A percentile compares a stretch with the other conserved stretches of the same genome.
Conservation (phyloP, 2,113 vertebrate species). For the Mastomys natalensis region DNA sequence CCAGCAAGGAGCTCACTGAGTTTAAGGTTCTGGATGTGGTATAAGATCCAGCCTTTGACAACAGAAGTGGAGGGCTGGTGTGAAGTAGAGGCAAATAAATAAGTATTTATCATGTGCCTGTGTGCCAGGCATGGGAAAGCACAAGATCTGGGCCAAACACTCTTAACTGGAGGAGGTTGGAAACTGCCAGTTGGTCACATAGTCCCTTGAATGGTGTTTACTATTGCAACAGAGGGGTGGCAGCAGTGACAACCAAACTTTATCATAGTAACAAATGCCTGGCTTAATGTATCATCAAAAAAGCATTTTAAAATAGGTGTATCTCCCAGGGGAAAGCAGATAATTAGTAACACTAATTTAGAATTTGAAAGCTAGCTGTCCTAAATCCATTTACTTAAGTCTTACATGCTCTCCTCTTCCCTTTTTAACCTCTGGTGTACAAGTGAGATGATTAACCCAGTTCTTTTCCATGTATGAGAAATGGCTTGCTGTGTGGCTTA, state of each 20-base stretch:
- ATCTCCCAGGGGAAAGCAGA: slow-evolving; percentile 63
- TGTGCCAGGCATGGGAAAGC: not conserved
- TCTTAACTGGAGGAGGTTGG: not conserved
- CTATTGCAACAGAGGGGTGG: not conserved
- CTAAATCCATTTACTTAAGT: slow-evolving; percentile 76
- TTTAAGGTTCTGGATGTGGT: slow-evolving; percentile 9
- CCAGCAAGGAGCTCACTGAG: not conserved
- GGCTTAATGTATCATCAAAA: slow-evolving; percentile 53
- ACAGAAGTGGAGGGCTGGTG: not conserved
- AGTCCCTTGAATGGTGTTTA: not conserved
- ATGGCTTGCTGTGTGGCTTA: slow-evolving; percentile 37
- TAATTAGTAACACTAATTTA: slow-evolving; percentile 81
- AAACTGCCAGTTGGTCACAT: not conserved
- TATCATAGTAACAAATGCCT: not conserved
- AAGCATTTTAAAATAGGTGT: slow-evolving; percentile 69
- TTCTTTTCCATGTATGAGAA: slow-evolving; percentile 57
- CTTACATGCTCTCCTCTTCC: slow-evolving; percentile 53
- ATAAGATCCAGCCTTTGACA: not conserved
- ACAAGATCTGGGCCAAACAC: not conserved
- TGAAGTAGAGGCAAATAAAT: not conserved
- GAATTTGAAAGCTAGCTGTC: slow-evolving; percentile 71
- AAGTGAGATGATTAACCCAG: slow-evolving; percentile 72
- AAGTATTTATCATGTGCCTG: not conserved
- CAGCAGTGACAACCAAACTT: not conserved
- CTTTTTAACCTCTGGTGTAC: slow-evolving; percentile 43